These are phyloP conservation scores for Phymorhynchus buccinoides DNA, from an alignment of 1,140 invertebrate species.

Conservation along the genomic window DNA sequence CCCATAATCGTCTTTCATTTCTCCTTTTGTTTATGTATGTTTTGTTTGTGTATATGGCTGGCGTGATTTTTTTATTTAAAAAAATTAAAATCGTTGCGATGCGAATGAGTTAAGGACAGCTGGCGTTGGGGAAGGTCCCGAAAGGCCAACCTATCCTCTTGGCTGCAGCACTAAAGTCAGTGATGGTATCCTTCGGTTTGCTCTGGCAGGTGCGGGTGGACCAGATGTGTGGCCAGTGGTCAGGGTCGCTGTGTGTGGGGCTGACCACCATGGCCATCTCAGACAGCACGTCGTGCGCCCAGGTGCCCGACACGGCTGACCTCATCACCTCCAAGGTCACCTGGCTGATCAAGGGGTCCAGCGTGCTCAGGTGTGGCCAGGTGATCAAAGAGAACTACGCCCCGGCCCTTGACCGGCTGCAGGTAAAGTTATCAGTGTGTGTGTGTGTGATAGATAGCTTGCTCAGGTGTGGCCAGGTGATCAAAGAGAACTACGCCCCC, in stretches of 20 bases:
- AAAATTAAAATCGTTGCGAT: too few relatives aligned
- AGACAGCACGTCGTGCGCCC: conserved; percentile 76
- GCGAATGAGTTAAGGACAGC: too few relatives aligned
- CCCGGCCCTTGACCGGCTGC: conserved; percentile 68
- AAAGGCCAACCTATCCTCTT: too few relatives aligned
- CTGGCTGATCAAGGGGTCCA: conserved; percentile 74
- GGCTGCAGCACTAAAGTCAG: too few relatives aligned
- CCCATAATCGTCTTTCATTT: too few relatives aligned
- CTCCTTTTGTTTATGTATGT: too few relatives aligned
- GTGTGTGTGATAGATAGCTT: too few relatives aligned
- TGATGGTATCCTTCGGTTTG: too few relatives aligned
- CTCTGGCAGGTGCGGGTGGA: conserved; percentile 82
- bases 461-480: conserved; percentile 67
- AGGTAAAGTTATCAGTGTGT: too few relatives aligned
- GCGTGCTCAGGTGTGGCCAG: conserved; percentile 74
- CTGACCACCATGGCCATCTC: conserved; percentile 82
- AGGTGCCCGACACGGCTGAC: conserved; percentile 77
- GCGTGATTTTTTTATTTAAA: too few relatives aligned
- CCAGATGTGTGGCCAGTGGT: conserved; percentile 79
- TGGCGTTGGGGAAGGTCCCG: too few relatives aligned
- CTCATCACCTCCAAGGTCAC: conserved; percentile 71
- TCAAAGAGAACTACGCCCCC: conserved; percentile 74
- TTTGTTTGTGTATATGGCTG: too few relatives aligned
- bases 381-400: conserved; percentile 74
- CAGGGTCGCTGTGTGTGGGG: conserved; percentile 84